Conservation (phyloP, 1,140 invertebrate species). For the Panagrolaimus sp. region DNA sequence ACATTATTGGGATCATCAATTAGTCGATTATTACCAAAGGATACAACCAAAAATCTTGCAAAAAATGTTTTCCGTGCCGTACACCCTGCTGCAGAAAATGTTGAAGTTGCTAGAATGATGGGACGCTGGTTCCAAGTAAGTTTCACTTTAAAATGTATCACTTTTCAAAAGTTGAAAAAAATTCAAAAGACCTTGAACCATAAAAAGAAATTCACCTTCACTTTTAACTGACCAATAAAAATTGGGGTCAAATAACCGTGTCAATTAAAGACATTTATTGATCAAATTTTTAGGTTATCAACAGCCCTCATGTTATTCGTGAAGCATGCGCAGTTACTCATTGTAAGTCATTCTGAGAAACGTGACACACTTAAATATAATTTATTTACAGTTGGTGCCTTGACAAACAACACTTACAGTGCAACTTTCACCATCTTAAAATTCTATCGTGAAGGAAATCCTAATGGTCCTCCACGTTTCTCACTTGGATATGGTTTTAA, state of each 20-base stretch:
- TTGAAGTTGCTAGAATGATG: slow-evolving; percentile 59
- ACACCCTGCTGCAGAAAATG: slow-evolving; percentile 59
- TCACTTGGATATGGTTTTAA: slow-evolving; percentile 59
- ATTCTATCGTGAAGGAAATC: slow-evolving; percentile 59
- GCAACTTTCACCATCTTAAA: slow-evolving; percentile 58
- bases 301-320: slow-evolving; percentile 58
- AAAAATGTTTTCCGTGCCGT: slow-evolving; percentile 59
- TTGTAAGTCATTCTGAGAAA: slow-evolving; percentile 38
- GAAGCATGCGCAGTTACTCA: slow-evolving; percentile 59
- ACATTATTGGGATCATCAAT: slow-evolving; percentile 59
- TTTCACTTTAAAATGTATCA: neutral
- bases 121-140: slow-evolving; percentile 58
- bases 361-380: slow-evolving; percentile 10
- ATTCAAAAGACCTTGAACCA: slow-evolving; percentile 14
- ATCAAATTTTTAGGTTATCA: slow-evolving; percentile 50
- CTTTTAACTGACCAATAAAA: slow-evolving; percentile 19
- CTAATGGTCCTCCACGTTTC: slow-evolving; percentile 55
- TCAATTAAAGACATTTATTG: slow-evolving; percentile 9
- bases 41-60: slow-evolving; percentile 58
- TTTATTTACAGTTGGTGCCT: slow-evolving; percentile 51
- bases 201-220: neutral
- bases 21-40: slow-evolving; percentile 55
- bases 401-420: slow-evolving; percentile 59
- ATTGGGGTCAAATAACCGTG: neutral
- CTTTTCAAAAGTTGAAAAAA: slow-evolving; percentile 5